Evolutionary conservation across 1,140 invertebrate genomes (phyloP), one percentile per base, ranked within the genome.

Genomic region (Carcinoscorpius rotundicauda): DNA sequence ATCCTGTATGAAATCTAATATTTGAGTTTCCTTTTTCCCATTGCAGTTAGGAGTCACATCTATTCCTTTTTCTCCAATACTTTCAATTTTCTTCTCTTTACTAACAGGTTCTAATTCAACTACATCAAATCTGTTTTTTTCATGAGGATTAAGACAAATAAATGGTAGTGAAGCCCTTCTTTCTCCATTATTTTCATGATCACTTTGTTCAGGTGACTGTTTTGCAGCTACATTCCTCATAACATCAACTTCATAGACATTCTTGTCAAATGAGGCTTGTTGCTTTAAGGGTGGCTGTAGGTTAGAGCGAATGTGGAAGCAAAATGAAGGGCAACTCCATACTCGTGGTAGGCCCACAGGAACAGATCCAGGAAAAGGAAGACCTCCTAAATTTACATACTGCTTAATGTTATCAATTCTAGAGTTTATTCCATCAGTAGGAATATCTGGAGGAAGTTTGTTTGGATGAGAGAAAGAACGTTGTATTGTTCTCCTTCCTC

Each of bases 261-360:
- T 81, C 75, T 91, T 85, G 74, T 91, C 89, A 76, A 93, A 89
- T 8, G 87, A 85, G 29, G 88, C 89, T 78, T 91, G 87, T 75
- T 91, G 89, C 49, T 91, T 67, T n/a, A 77, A 69, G 5, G 81
- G 81, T 60, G 80, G 78, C 66, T 78, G 78, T 61, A 82, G 69
- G 60, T 77, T 73, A 51, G 75, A 66, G 8, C 69, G 63, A 65
- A 68, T 69, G 52, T 61, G 57, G 52, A 69, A 59, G 9, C 68
- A 64, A 49, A 70, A 67, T 8, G 69, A 62, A 9, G 69, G 69
- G 52, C 69, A 70, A 63, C 69, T 70, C 69, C 69, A 70, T 48
- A 70, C 66, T 9, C 68, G 68, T 6, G 69, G 67, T 29, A 70
- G 60, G 4, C 64, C 68, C 11, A 60, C 60, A 50, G 57, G 62